phyloP scores from a whole-genome alignment of 2,113 vertebrate species.

The Pterocles orientalis region DNA sequence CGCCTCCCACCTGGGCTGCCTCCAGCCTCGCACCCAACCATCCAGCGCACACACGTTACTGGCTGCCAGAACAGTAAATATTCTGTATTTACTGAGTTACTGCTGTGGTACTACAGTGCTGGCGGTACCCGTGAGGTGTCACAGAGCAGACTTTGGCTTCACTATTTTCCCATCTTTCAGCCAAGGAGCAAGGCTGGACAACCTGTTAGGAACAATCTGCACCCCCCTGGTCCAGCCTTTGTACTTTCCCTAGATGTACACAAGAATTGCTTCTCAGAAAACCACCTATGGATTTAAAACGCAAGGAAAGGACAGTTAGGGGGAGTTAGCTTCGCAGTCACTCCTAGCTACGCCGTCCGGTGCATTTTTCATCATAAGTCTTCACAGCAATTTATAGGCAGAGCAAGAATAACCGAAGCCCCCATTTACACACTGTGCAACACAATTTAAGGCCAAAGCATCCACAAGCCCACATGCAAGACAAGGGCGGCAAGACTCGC shows the following conservation, averaged over 20 bases:
- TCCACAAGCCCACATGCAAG: fast-evolving
- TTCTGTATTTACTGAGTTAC: background rate
- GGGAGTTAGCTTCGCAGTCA: background rate
- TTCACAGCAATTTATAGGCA: background rate
- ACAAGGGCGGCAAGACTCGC: background rate
- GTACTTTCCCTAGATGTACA: background rate
- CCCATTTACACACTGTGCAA: background rate
- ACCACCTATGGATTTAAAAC: background rate
- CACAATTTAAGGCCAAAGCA: background rate
- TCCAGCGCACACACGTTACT: background rate
- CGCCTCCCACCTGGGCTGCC: fast-evolving
- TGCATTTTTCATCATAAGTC: background rate
- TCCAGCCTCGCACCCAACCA: background rate
- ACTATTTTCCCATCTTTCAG: background rate
- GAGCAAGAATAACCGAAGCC: background rate
- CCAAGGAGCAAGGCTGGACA: background rate
- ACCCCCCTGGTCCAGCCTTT: background rate
- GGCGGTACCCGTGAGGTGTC: background rate
- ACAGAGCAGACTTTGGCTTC: background rate
- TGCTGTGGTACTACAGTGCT: background rate
- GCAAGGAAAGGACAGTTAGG: background rate
- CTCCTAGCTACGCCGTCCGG: background rate
- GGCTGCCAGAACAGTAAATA: background rate
- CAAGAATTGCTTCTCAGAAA: background rate
- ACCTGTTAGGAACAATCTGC: background rate